Conservation (phyloP, 2,888 invertebrate species). For the Acanthococcus lagerstroemiae region DNA sequence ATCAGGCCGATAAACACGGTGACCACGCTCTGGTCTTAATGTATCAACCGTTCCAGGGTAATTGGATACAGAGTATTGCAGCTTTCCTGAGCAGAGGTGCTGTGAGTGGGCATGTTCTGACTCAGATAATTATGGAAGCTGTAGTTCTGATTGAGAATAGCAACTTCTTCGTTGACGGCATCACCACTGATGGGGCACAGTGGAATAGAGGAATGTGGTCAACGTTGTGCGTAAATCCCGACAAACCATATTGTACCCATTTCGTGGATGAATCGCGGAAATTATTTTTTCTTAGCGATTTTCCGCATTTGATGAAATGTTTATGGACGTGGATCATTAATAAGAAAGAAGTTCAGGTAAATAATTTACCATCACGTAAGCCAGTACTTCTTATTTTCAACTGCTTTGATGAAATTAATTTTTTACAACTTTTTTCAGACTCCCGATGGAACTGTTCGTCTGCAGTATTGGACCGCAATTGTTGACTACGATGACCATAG, state of each 20-base stretch:
- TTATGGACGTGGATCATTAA: constrained; percentile 4
- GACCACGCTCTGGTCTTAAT: constrained; percentile 25
- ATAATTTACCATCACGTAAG: background rate
- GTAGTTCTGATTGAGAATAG: constrained; percentile 13
- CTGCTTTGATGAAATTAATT: background rate
- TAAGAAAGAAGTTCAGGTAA: background rate
- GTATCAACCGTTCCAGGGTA: constrained; percentile 16
- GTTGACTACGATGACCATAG: background rate
- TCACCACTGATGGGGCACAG: constrained; percentile 10
- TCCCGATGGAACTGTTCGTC: background rate
- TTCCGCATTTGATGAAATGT: constrained; percentile 7
- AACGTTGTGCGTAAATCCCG: constrained; percentile 8
- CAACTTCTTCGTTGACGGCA: constrained; percentile 15
- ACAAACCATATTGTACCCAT: background rate
- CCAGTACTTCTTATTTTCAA: background rate
- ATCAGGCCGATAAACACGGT: constrained; percentile 9
- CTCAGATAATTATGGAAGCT: constrained; percentile 15
- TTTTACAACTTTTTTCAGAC: background rate
- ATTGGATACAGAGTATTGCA: constrained; percentile 26
- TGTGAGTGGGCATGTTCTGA: background rate
- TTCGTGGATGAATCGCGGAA: background rate
- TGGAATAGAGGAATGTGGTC: constrained; percentile 28
- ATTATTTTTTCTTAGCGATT: constrained; percentile 10
- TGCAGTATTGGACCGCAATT: background rate
- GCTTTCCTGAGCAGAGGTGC: constrained; percentile 15